Evolutionary conservation across 2,113 vertebrate species (phyloP).

Genomic region (Piaya cayana): DNA sequence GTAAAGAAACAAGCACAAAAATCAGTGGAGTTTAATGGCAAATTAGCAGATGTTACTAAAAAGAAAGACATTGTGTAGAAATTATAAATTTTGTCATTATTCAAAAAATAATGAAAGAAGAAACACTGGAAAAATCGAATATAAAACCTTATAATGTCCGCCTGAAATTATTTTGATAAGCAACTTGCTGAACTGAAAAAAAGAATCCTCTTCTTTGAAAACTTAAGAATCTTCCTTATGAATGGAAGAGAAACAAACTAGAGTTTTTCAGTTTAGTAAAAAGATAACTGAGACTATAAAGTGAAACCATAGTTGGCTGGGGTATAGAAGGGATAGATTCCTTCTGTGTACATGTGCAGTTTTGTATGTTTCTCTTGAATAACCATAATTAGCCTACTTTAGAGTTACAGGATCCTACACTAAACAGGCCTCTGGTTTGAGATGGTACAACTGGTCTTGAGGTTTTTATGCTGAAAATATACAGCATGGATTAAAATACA

Average conservation of each 20-base stretch:
- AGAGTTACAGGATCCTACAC: background rate
- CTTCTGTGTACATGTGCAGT: background rate
- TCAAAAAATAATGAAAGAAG: background rate
- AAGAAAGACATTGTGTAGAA: background rate
- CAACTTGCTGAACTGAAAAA: background rate
- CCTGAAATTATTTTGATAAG: background rate
- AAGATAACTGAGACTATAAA: background rate
- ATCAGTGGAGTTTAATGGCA: background rate
- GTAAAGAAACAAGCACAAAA: background rate
- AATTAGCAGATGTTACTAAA: background rate
- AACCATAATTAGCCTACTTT: background rate
- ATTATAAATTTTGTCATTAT: background rate
- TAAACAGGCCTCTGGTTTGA: background rate
- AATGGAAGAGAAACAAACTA: background rate
- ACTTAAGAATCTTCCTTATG: background rate
- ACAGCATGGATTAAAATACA: background rate
- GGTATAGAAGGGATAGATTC: background rate
- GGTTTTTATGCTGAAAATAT: background rate
- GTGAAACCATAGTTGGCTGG: background rate
- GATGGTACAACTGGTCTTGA: background rate
- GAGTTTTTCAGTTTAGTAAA: background rate
- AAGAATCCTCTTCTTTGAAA: background rate
- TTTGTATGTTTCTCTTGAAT: background rate
- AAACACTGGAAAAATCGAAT: background rate
- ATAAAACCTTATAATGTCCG: background rate